Percentiles rank a stretch among this genome's conserved stretches.
These are phyloP conservation scores for Laterallus jamaicensis DNA, from an alignment of 2,113 vertebrate genomes.

Conservation along the genomic window DNA sequence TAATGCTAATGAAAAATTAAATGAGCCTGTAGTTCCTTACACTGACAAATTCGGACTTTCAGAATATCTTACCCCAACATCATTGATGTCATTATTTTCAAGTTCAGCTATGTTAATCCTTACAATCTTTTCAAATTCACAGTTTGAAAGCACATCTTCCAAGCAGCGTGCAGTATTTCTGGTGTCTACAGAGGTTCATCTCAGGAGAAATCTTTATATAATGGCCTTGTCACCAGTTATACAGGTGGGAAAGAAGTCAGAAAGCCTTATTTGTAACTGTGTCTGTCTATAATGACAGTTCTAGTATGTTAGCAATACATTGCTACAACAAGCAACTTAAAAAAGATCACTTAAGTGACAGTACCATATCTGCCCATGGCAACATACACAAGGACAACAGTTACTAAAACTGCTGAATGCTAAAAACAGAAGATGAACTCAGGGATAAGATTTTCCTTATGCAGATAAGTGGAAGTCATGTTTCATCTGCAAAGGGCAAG, in stretches of 20 bases:
- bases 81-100: neutral
- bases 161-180: neutral
- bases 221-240: neutral
- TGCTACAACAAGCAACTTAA: neutral
- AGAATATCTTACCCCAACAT: neutral
- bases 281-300: neutral
- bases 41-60: neutral
- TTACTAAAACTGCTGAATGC: neutral
- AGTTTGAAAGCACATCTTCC: neutral
- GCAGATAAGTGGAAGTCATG: neutral
- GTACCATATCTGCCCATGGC: neutral
- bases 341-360: neutral
- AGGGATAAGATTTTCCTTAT: neutral
- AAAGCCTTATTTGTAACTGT: neutral
- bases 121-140: neutral
- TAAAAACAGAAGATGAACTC: neutral
- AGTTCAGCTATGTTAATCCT: slow-evolving; percentile 16
- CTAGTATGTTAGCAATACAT: neutral
- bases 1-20: neutral
- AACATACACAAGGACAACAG: neutral
- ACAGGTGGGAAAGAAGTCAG: neutral
- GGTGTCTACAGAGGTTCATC: neutral
- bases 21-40: neutral
- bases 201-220: slow-evolving; percentile 32
- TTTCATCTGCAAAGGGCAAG: neutral